Conservation (phyloP, 2,888 invertebrate species). For the Villa cingulata region DNA sequence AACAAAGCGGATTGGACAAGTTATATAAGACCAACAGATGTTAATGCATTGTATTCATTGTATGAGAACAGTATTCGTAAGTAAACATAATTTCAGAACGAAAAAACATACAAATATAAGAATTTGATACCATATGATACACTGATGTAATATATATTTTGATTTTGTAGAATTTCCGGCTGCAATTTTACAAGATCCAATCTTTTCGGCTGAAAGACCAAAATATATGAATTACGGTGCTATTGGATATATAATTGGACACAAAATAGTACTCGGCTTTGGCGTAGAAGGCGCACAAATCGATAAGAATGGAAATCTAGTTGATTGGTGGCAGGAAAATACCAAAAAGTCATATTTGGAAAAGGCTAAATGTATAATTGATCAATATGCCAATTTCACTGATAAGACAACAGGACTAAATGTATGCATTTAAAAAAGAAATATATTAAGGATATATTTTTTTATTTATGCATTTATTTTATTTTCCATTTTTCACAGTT, state of each 20-base stretch:
- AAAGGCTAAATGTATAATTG: slow-evolving; percentile 79
- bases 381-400: slow-evolving; percentile 86
- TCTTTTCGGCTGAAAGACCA: slow-evolving; percentile 78
- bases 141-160: background rate
- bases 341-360: slow-evolving; percentile 73
- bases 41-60: slow-evolving; percentile 76
- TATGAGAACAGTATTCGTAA: slow-evolving; percentile 79
- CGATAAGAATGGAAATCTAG: slow-evolving; percentile 78
- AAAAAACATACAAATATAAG: background rate
- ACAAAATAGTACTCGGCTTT: slow-evolving; percentile 85
- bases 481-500: slow-evolving; percentile 49
- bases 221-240: slow-evolving; percentile 87
- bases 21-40: slow-evolving; percentile 70
- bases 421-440: slow-evolving; percentile 33
- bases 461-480: too few species aligned
- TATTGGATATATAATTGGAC: slow-evolving; percentile 83
- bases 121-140: background rate
- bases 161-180: slow-evolving; percentile 68
- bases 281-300: slow-evolving; percentile 85
- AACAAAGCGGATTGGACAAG: slow-evolving; percentile 78
- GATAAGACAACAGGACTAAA: slow-evolving; percentile 61
- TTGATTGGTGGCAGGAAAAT: slow-evolving; percentile 82
- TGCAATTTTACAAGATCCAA: slow-evolving; percentile 82
- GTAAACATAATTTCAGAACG: slow-evolving; percentile 27
- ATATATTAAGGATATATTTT: background rate